phyloP scores from a whole-genome alignment of 2,113 vertebrate species.

The human (Homo sapiens) region GRCh38 chr5:74246501-74247000 shows the following conservation, averaged over 20 bases:
- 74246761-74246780: not conserved
- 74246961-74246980: not conserved
- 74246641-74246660: not conserved
- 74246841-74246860: not conserved
- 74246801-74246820: not conserved
- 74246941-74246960: not conserved
- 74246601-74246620: not conserved
- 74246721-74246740: not conserved
- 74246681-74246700: not conserved
- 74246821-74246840: not conserved
- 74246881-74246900: not conserved
- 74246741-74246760: not conserved
- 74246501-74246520: not conserved
- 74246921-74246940: not conserved
- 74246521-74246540: not conserved
- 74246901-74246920: not conserved
- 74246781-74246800: not conserved
- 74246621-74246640: not conserved
- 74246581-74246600: not conserved
- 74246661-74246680: not conserved
- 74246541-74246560: not conserved
- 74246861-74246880: not conserved
- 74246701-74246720: not conserved
- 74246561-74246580: not conserved
- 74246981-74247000: not conserved